Percentiles rank a stretch among this genome's conserved stretches.
Conservation (phyloP, 2,113 vertebrate species). For the Tautogolabrus adspersus region DNA sequence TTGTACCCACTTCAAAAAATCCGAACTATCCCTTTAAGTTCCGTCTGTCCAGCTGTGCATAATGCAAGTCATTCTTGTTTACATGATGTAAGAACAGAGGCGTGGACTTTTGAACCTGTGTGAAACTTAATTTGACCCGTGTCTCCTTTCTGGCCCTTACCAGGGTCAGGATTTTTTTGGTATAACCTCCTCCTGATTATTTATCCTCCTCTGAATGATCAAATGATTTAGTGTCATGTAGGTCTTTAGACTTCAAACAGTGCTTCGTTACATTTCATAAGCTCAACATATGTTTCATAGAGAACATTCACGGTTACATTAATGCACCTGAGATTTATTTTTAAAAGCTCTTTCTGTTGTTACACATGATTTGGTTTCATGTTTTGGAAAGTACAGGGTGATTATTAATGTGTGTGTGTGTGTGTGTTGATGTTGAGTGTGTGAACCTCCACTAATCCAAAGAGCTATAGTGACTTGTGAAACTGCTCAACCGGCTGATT, state of each 20-base stretch:
- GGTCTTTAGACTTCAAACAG: too few species aligned
- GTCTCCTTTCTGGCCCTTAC: background rate
- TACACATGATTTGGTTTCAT: conserved; percentile 5
- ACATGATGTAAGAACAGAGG: background rate
- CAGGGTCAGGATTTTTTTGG: background rate
- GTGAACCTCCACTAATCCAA: conserved; percentile 15
- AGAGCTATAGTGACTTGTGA: conserved; percentile 22
- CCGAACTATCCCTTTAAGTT: background rate
- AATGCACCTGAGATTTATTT: background rate
- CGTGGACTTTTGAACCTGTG: background rate
- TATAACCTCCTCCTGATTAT: too few species aligned
- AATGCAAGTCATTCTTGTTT: background rate
- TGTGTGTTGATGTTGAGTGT: background rate
- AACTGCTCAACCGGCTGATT: conserved; percentile 49
- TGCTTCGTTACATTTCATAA: too few species aligned
- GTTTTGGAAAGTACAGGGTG: conserved; percentile 32
- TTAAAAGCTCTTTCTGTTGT: background rate
- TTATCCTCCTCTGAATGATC: too few species aligned
- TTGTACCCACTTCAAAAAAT: too few species aligned
- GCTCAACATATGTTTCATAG: too few species aligned
- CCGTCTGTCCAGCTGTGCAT: conserved; percentile 2
- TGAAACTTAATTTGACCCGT: background rate
- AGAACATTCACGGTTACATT: too few species aligned
- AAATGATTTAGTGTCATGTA: too few species aligned
- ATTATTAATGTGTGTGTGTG: background rate